phyloP scores from a whole-genome alignment of 2,888 invertebrate genomes.

The Diabrotica balteata region DNA sequence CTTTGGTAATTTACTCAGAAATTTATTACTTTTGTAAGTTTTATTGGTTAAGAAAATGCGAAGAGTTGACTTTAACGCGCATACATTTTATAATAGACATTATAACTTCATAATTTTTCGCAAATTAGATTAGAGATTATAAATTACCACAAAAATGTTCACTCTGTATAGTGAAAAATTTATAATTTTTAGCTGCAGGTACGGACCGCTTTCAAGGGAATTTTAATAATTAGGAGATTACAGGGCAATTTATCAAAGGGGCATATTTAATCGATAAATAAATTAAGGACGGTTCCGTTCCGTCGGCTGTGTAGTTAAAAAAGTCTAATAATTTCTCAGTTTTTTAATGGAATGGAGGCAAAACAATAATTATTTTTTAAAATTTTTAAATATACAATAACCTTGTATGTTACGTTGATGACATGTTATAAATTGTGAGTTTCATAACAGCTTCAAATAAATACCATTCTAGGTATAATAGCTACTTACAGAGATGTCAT shows the following conservation, averaged over 20 bases:
- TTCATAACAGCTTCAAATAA: too few relatives aligned
- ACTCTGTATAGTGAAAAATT: constrained; percentile 1
- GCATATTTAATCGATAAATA: constrained; percentile 5
- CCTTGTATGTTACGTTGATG: too few relatives aligned
- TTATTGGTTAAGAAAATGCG: too few relatives aligned
- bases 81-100: neutral
- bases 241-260: constrained; percentile 5
- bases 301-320: neutral
- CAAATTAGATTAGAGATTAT: neutral
- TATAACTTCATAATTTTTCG: too few relatives aligned
- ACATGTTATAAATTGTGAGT: too few relatives aligned
- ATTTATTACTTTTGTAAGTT: too few relatives aligned
- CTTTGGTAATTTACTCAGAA: too few relatives aligned
- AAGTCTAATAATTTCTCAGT: neutral
- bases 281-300: neutral
- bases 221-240: constrained; percentile 11
- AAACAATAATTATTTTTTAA: too few relatives aligned
- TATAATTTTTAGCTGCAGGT: constrained; percentile 6
- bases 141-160: neutral
- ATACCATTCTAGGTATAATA: too few relatives aligned
- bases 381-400: too few relatives aligned
- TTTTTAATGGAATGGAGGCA: neutral
- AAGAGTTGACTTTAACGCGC: too few relatives aligned
- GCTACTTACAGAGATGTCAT: too few relatives aligned
- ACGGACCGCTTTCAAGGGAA: neutral